Evolutionary conservation across 2,888 invertebrate species (phyloP), one percentile per base, ranked within the genome.

Genomic region (Synergus umbraculus): DNA sequence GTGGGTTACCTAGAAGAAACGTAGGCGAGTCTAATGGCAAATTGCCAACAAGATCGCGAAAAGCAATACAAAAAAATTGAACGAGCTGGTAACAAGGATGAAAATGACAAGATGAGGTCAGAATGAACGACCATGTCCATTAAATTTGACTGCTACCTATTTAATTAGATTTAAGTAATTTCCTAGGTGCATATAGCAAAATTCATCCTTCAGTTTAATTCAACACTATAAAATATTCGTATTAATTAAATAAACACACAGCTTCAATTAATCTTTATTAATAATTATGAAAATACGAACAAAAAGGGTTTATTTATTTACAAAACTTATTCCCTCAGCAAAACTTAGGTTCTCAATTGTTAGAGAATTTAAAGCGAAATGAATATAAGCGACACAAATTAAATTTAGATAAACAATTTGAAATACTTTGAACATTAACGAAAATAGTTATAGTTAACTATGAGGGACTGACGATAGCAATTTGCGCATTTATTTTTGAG

Each of bases 11-110:
- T 49, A 49, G 49, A 49, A 15, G 49, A 15, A 29, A 29, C 37
- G 67, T 67, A 10, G 67, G 67, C 67, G 44, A 66, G 43, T 66
- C 18, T n/a, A 18, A 44, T 67, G 67, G 67, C 67, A 18, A 18
- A 43, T 1, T 67, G 67, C 67, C 67, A 67, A 67, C 13, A 18
- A 22, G 22, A 37, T 65, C 41, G 8, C 15, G n/a, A 15, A 65
- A 15, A 43, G 65, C 15, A 43, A 18, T 12, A 13, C 18, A 41
- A 65, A 67, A 67, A 67, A 44, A 22, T 67, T 22, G 8, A 67
- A 67, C 44, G 22, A 67, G 66, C n/a, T 44, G 43, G 43, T 66
- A 44, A 66, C 44, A 67, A 67, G 67, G 12, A 64, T 22, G 12
- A 41, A 66, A 66, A 44, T 43, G 66, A 67, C 67, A 46, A 46